Evolutionary conservation across 2,797 vertebrate genomes (phyloP), one percentile per base, ranked within the genome.

Genomic region (Hybognathus amarus): DNA sequence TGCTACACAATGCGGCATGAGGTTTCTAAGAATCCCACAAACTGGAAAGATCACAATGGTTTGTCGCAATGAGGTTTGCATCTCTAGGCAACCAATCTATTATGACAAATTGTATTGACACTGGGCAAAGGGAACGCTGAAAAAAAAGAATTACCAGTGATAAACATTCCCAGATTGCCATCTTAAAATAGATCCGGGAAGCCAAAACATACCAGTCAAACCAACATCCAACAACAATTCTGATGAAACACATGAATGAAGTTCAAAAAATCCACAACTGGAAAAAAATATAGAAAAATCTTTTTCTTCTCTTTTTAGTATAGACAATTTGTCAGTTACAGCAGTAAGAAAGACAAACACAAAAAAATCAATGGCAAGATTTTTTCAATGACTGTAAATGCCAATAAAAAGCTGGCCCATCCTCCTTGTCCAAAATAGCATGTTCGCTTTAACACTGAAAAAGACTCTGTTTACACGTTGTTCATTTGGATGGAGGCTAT

Each of bases 91-190:
- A 92, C 91, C 82, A 77, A 59, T 85, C 78, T 87, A 87, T 91
- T 92, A 89, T 63, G 87, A 91, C 89, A 90, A 89, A 91, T 88
- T 83, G 70, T 91, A 92, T 89, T 91, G 90, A 93, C 90, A 90
- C 85, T 88, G 83, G 80, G 86, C 82, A 90, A 88, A 88, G 79
- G 85, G 75, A 87, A 85, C 88, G 61, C 70, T 47, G 79, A 52
- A 90, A 87, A 85, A 40, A 77, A 82, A 80, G 86, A 91, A 88
- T 87, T 81, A 87, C 87, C 87, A 87, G 89, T 86, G 87, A 85
- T 92, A 92, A 93, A 92, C 89, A 90, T 88, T 92, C 87, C 90
- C 91, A 92, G 90, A 93, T 87, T 88, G 69, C 71, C 70, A 54
- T 90, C 86, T 83, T 91, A 90, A 92, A 92, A 93, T 88, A 92